These are phyloP conservation scores for Cloeon dipterum DNA, from an alignment of 2,888 invertebrate genomes.

Conservation along the genomic window DNA sequence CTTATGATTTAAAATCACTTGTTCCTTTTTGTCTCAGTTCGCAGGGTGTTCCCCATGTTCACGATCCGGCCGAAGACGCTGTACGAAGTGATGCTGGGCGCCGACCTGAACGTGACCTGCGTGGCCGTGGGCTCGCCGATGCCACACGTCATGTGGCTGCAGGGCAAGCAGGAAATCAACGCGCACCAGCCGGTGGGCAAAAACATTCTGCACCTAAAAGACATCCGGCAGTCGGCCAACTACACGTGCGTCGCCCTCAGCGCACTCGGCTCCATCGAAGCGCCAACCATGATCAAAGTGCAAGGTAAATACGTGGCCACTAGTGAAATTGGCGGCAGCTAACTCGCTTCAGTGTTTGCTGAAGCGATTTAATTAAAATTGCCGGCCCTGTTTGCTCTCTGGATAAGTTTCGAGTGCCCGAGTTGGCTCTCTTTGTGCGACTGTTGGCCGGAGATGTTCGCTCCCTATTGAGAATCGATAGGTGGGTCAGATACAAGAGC, in stretches of 20 bases:
- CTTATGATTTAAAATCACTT: too few relatives aligned
- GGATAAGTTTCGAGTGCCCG: neutral
- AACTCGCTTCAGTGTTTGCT: too few relatives aligned
- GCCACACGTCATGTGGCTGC: conserved; percentile 89
- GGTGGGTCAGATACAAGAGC: too few relatives aligned
- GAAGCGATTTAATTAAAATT: too few relatives aligned
- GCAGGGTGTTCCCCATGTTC: conserved; percentile 87
- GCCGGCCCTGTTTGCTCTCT: too few relatives aligned
- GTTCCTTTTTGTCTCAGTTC: too few relatives aligned
- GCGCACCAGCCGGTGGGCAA: conserved; percentile 58
- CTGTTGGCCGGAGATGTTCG: too few relatives aligned
- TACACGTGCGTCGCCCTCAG: conserved; percentile 94
- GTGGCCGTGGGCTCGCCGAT: conserved; percentile 95
- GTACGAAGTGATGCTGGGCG: conserved; percentile 79
- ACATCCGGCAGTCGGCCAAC: conserved; percentile 81
- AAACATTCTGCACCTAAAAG: conserved; percentile 65
- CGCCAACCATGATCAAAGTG: conserved; percentile 73
- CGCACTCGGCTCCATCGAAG: conserved; percentile 77
- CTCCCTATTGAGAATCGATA: too few relatives aligned
- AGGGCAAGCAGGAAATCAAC: too few relatives aligned
- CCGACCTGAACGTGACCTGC: conserved; percentile 79
- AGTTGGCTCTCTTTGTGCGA: too few relatives aligned
- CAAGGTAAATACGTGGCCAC: conserved; percentile 93
- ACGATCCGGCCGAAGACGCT: conserved; percentile 69
- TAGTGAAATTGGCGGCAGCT: too few relatives aligned